Evolutionary conservation across 2,113 vertebrate genomes (phyloP).

Genomic region (Callospermophilus lateralis): DNA sequence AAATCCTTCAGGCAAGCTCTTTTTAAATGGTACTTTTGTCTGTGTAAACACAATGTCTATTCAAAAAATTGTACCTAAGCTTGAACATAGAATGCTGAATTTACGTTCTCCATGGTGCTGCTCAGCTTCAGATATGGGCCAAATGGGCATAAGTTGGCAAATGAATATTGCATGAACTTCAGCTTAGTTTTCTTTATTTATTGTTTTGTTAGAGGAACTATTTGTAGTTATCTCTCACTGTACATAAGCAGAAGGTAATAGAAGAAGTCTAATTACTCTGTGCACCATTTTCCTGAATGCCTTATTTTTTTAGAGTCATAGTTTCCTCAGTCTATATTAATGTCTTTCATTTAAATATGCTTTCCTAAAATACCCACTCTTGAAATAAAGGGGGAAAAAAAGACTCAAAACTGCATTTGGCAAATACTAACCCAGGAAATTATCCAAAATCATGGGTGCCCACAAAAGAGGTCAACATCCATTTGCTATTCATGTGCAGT

Average conservation of each 20-base stretch:
- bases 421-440: conserved; percentile 60
- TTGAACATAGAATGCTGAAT: not conserved
- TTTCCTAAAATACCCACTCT: conserved; percentile 65
- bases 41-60: not conserved
- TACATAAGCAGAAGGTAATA: not conserved
- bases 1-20: not conserved
- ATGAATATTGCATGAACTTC: not conserved
- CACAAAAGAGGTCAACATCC: conserved; percentile 68
- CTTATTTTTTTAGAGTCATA: not conserved
- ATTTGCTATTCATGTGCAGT: conserved; percentile 64
- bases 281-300: not conserved
- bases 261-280: not conserved
- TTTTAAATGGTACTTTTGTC: conserved; percentile 3
- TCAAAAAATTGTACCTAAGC: not conserved
- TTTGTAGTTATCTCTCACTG: not conserved
- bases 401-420: conserved; percentile 51
- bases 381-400: not conserved
- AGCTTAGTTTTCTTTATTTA: conserved; percentile 26
- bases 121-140: not conserved
- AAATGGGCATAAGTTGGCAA: not conserved
- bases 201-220: conserved; percentile 7
- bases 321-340: not conserved
- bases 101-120: not conserved
- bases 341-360: conserved; percentile 20
- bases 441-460: conserved; percentile 1